Percentiles rank a stretch among this genome's conserved stretches.
phyloP scores from a whole-genome alignment of 2,113 vertebrate genomes.

The Istiophorus platypterus region DNA sequence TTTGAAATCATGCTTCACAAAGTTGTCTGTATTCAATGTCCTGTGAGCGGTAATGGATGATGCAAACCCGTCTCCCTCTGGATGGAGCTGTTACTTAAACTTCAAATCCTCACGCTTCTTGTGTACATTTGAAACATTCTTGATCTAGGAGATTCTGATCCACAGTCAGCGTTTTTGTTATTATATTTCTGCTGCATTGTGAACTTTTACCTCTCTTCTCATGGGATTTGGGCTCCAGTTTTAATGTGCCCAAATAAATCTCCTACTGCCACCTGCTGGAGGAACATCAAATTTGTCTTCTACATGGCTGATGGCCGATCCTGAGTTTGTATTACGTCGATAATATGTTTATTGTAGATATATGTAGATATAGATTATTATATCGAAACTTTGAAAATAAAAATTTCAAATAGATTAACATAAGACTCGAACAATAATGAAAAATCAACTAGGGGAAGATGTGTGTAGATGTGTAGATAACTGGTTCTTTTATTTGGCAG shows the following conservation, averaged over 20 bases:
- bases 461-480: conserved; percentile 68
- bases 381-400: no score
- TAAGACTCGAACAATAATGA: background rate
- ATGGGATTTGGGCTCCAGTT: background rate
- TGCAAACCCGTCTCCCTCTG: background rate
- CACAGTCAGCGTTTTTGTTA: background rate
- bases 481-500: conserved; percentile 80
- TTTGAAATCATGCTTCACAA: background rate
- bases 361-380: no score
- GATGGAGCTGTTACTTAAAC: background rate
- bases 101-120: background rate
- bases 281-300: background rate
- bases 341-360: background rate
- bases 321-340: background rate
- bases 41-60: background rate
- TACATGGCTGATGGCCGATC: background rate
- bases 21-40: background rate
- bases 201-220: conserved; percentile 27
- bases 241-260: background rate
- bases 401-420: no score
- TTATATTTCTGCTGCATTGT: background rate
- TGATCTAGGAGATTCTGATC: background rate
- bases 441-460: conserved; percentile 20
- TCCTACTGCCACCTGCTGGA: conserved; percentile 72
- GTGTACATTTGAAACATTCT: background rate